phyloP scores from a whole-genome alignment of 2,113 vertebrate genomes.

The Eonycteris spelaea region DNA sequence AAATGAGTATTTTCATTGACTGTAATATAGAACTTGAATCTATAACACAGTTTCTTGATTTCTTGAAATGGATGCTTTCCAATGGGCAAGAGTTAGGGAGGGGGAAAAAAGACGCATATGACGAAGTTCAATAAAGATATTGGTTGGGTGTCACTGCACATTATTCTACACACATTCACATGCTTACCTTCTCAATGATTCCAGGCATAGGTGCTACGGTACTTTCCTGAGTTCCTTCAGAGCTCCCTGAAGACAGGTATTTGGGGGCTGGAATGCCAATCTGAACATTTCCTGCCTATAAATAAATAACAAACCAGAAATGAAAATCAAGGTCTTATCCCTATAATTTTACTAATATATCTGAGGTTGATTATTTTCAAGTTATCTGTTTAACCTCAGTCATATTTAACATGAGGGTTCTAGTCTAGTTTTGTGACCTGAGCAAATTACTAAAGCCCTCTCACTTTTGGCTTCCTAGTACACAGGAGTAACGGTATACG shows the following conservation, averaged over 20 bases:
- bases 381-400: background rate
- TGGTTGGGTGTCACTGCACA: background rate
- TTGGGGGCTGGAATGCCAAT: constrained; percentile 90
- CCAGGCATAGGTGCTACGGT: constrained; percentile 96
- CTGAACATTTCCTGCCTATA: constrained; percentile 88
- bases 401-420: background rate
- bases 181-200: constrained; percentile 95
- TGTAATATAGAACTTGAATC: background rate
- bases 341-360: background rate
- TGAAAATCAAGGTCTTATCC: background rate
- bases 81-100: background rate
- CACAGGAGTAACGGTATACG: background rate
- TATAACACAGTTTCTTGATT: background rate
- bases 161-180: accelerated
- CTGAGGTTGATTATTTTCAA: background rate
- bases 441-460: background rate
- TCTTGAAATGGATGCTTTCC: background rate
- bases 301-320: constrained; percentile 17
- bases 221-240: constrained; percentile 82
- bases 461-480: background rate
- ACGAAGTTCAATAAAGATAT: background rate
- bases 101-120: background rate
- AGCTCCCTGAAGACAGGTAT: constrained; percentile 86
- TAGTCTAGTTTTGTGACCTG: background rate
- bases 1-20: background rate